phyloP scores from a whole-genome alignment of 1,140 invertebrate genomes.

The Planococcus citri region DNA sequence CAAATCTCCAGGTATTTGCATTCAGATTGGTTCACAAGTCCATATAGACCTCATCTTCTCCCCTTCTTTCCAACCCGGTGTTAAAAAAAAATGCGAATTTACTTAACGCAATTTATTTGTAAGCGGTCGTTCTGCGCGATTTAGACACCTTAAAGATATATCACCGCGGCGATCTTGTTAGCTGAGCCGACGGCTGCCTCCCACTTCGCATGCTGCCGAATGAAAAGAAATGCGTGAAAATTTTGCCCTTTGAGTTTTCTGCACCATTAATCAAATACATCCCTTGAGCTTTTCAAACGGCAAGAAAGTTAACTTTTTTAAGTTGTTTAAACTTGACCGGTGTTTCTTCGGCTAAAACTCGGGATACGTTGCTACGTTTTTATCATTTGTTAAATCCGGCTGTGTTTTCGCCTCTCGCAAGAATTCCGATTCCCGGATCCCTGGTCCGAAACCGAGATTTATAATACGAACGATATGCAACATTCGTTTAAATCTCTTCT shows the following conservation, averaged over 20 bases:
- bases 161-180: neutral
- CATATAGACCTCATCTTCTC: no score
- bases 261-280: constrained; percentile 3
- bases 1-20: no score
- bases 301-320: constrained; percentile 4
- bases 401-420: no score
- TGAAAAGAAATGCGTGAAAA: neutral
- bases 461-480: no score
- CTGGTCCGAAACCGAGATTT: no score
- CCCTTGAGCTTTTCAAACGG: constrained; percentile 1
- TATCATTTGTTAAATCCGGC: constrained; percentile 1
- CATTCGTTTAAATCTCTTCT: no score
- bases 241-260: neutral
- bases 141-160: neutral
- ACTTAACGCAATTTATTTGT: neutral
- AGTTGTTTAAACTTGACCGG: neutral
- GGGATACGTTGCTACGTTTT: neutral
- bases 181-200: neutral
- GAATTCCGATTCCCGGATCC: no score
- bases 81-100: no score
- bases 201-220: no score
- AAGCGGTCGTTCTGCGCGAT: neutral
- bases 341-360: neutral
- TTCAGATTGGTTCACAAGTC: no score
- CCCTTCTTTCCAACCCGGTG: no score